phyloP scores from a whole-genome alignment of 2,113 vertebrate species.

The Aldabrachelys gigantea region DNA sequence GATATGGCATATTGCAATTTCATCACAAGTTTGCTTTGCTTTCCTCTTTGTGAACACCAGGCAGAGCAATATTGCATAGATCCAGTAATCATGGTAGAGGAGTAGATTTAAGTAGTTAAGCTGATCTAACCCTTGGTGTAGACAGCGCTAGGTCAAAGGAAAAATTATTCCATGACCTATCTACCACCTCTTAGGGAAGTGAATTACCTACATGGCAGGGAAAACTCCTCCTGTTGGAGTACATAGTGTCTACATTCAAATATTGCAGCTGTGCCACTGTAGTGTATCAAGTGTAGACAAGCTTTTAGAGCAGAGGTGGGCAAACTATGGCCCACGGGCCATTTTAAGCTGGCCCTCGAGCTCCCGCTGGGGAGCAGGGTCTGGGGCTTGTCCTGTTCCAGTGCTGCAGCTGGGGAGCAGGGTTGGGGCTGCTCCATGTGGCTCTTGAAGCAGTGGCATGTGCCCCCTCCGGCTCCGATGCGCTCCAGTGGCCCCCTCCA shows the following conservation, averaged over 20 bases:
- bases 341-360: too few species aligned
- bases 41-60: not conserved
- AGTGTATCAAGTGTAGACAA: not conserved
- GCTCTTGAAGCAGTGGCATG: too few species aligned
- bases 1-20: too few species aligned
- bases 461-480: too few species aligned
- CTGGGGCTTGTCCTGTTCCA: too few species aligned
- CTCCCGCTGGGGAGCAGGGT: too few species aligned
- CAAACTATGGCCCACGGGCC: too few species aligned
- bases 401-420: too few species aligned
- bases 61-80: not conserved
- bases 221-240: not conserved
- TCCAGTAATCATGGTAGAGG: not conserved
- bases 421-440: too few species aligned
- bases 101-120: not conserved
- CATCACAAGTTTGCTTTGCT: too few species aligned
- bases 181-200: not conserved
- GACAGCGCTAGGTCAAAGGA: not conserved
- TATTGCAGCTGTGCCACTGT: not conserved
- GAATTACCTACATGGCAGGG: not conserved
- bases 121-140: not conserved
- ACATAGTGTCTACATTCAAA: not conserved
- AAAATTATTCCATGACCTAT: not conserved
- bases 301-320: not conserved
- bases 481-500: too few species aligned